Base-by-base conservation (phyloP, 2,113 vertebrate species). In the Pogona vitticeps region DNA sequence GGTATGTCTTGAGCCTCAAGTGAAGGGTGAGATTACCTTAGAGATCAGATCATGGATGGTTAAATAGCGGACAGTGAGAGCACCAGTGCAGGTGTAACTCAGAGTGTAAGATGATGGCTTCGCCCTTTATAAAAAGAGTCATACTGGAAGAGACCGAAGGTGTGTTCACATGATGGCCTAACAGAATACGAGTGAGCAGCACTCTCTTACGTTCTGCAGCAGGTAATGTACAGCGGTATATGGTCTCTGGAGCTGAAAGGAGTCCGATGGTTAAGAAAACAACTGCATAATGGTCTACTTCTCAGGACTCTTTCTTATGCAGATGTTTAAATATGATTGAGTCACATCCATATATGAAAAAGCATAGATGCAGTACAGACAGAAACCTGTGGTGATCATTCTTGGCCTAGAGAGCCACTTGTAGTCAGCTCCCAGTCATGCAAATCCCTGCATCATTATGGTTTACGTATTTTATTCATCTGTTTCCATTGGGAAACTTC, bases 1-100 rank as follows among this genome's bases (percentile, higher is more conserved):
- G 98, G 99, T 99, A 94, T 82, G 92, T 63, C 46, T 12, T 0
- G 17, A 33, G 28, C 0, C 17, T 36, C 26, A 31, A 52, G 9
- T 40, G 20, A 82, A 40, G 42, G 1, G 0, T 3, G 36, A 38
- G 9, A 42, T n/a, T 42, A 8, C n/a, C 2, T 7, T 23, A 23
- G 1, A 7, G 21, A 31, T 23, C 28, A 63, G 70, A 52, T 38
- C 6, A 7, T 38, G 56, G 52, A 1, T 2, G 21, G 76, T 21
- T 40, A 1, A 6, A 6, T 61, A 38, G 31, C 2, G 14, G 21
- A 6, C 38, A 38, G 59, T 6, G 33, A 61, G 52, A 31, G 23
- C 38, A 70, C 3, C 2, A 56, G 31, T 36, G 73, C 38, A 6
- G 14, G 40, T 76, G 20, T 56, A 76, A 36, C 65, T 31, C 28